Evolutionary conservation across 2,888 invertebrate species (phyloP).

Genomic region (Gymnoscelis rufifasciata): DNA sequence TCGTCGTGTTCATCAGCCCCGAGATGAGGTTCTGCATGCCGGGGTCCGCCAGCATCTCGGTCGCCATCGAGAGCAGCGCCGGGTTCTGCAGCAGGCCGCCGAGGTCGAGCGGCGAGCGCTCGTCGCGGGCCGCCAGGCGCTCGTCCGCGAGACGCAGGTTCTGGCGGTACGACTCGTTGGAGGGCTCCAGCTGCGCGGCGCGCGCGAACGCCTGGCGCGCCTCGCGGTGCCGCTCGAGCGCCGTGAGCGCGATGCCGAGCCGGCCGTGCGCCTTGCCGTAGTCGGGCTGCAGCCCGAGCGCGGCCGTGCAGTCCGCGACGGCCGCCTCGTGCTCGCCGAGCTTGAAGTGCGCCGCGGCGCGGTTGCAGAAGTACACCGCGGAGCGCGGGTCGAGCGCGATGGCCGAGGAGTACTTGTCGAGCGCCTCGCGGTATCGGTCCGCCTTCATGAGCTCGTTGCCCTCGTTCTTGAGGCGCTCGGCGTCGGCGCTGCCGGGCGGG

Average conservation of each 20-base stretch:
- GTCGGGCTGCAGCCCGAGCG: constrained; percentile 91
- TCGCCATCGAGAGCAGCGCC: constrained; percentile 89
- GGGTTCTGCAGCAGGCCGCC: constrained; percentile 88
- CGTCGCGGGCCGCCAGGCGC: constrained; percentile 82
- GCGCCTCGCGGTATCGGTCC: constrained; percentile 88
- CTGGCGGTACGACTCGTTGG: constrained; percentile 92
- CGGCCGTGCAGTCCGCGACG: constrained; percentile 93
- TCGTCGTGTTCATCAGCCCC: constrained; percentile 70
- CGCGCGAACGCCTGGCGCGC: constrained; percentile 92
- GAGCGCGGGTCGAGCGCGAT: constrained; percentile 92
- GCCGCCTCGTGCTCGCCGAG: constrained; percentile 90
- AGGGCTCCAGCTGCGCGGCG: constrained; percentile 94
- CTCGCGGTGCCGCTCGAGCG: constrained; percentile 88
- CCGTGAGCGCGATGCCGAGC: constrained; percentile 92
- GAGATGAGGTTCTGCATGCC: constrained; percentile 87
- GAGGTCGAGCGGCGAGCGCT: constrained; percentile 78
- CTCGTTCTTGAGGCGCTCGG: constrained; percentile 91
- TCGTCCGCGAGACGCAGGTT: constrained; percentile 92
- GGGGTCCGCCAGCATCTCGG: constrained; percentile 90
- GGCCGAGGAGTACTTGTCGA: constrained; percentile 92
- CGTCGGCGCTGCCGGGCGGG: constrained; percentile 74
- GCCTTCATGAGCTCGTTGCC: constrained; percentile 94
- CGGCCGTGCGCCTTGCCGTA: constrained; percentile 98
- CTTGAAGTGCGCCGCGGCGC: constrained; percentile 97
- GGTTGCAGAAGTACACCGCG: constrained; percentile 97